Evolutionary conservation across 2,113 vertebrate genomes (phyloP).

Genomic region (Pollachius pollachius): DNA sequence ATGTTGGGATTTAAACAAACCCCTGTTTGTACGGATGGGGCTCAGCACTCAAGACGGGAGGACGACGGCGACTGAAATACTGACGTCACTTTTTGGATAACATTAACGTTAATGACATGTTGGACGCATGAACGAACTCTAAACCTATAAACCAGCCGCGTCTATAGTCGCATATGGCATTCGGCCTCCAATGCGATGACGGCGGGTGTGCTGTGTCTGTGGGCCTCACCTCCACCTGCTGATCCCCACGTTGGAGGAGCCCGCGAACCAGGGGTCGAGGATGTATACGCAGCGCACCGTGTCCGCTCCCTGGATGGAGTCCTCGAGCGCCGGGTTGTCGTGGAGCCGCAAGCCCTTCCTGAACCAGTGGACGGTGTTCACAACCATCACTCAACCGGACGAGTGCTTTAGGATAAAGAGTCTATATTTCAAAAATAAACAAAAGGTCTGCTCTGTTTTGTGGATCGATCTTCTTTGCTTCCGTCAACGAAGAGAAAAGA

Average conservation of each 20-base stretch:
- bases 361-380: slow-evolving; percentile 97
- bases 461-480: neutral
- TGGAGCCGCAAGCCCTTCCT: slow-evolving; percentile 97
- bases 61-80: no score
- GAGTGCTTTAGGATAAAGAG: slow-evolving; percentile 33
- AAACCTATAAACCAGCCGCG: no score
- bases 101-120: no score
- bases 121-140: no score
- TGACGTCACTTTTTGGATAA: no score
- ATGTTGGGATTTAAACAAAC: no score
- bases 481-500: neutral
- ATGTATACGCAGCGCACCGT: slow-evolving; percentile 95
- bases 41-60: no score
- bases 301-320: slow-evolving; percentile 88
- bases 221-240: slow-evolving; percentile 94
- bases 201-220: neutral
- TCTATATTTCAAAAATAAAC: neutral
- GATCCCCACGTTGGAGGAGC: slow-evolving; percentile 98
- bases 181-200: no score
- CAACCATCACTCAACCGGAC: slow-evolving; percentile 83
- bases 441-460: neutral
- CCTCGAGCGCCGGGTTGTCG: slow-evolving; percentile 92
- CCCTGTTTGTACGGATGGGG: no score
- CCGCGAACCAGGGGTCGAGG: slow-evolving; percentile 96
- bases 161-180: no score